Evolutionary conservation across 2,113 vertebrate species (phyloP).

Genomic region (Kryptolebias marmoratus): DNA sequence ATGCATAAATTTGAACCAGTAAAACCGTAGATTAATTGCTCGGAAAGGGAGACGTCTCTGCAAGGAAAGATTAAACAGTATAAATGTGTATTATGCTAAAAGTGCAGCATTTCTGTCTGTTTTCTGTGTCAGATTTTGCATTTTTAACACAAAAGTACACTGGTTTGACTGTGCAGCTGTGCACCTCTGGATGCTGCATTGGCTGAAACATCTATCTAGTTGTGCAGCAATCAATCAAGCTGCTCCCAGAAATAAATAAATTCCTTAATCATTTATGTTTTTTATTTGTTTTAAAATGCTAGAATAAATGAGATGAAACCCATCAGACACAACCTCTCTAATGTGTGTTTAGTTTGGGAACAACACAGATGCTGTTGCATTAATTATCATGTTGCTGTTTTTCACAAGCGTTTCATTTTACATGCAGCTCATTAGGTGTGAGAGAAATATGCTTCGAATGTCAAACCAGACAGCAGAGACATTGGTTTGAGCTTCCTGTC

Average conservation of each 20-base stretch:
- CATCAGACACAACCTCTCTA: too few species aligned
- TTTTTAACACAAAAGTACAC: conserved; percentile 7
- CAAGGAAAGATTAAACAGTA: conserved; percentile 31
- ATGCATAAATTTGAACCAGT: conserved; percentile 55
- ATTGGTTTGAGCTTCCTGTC: neutral
- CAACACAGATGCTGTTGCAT: neutral
- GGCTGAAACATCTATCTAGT: neutral
- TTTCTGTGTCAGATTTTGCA: neutral
- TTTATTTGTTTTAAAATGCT: neutral
- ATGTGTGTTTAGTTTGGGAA: neutral
- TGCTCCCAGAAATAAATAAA: neutral
- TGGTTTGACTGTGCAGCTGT: neutral
- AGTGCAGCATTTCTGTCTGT: neutral
- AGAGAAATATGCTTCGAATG: neutral
- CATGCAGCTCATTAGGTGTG: neutral
- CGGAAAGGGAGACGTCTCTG: neutral
- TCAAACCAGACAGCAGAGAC: neutral
- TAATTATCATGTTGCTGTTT: conserved; percentile 1
- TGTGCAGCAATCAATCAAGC: neutral
- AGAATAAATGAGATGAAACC: neutral
- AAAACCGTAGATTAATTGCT: conserved; percentile 9
- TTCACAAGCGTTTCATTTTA: neutral
- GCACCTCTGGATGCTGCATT: neutral
- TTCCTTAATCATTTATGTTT: neutral
- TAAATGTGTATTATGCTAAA: conserved; percentile 4